Evolutionary conservation across 2,113 vertebrate genomes (phyloP), one percentile per base, ranked within the genome.

Genomic region (Ochotona princeps): DNA sequence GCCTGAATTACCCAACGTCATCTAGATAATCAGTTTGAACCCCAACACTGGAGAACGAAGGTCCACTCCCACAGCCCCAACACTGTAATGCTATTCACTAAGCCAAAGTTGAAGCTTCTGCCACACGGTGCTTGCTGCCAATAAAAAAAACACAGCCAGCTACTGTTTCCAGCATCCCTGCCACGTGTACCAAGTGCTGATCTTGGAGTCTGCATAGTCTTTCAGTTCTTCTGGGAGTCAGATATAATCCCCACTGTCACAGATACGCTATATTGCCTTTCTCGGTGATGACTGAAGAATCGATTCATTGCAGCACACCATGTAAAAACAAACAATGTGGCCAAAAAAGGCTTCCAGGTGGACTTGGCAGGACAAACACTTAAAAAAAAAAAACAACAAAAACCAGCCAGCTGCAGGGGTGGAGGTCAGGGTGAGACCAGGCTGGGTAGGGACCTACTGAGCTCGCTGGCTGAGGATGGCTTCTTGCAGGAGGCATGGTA

Each of bases 391-490:
- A 10, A 72, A 63, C 25, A 80, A 10, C 15, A 72, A 63, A 30
- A 80, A 10, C 15, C 25, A 95, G 65, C 72, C 49, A 54, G 28
- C 13, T 51, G 69, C 67, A 32, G 21, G 51, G 61, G 28, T 26
- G n/a, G 0, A 0, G 28, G 67, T 4, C 78, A 18, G 15, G 51
- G 76, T 0, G 0, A 51, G 51, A 82, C n/a, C 8, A 38, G 38
- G 15, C 49, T 83, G 9, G 11, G 35, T 5, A 9, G 60, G 80
- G 51, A 74, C n/a, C 61, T n/a, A 44, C 26, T 54, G 11, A 3
- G 26, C 54, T 57, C 12, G 38, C n/a, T n/a, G 32, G 28, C 72
- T 60, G 10, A 8, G 63, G 35, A 84, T 60, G 65, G 49, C 44
- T 57, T 61, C n/a, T 7, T 14, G 26, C 63, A 89, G n/a, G 32